Conservation (phyloP, 2,113 vertebrate species). For the Panurus biarmicus region DNA sequence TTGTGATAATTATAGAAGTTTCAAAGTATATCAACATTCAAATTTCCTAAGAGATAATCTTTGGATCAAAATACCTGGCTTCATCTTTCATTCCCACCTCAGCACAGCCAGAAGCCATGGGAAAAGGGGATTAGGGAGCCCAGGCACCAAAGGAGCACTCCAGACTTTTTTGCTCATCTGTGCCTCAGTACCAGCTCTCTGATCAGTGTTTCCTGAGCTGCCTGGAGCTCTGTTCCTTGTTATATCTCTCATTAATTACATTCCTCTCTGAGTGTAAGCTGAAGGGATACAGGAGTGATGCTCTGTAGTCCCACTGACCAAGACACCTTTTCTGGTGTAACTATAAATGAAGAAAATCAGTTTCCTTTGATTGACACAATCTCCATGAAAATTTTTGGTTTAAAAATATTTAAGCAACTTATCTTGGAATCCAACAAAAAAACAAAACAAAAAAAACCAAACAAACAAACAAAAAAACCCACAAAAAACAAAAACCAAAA, state of each 20-base stretch:
- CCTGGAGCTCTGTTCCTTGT: not conserved
- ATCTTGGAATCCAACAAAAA: not conserved
- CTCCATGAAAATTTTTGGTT: not conserved
- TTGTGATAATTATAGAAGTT: not conserved
- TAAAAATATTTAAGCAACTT: not conserved
- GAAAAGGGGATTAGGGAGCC: not conserved
- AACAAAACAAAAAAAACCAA: too few relatives aligned
- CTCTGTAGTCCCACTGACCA: not conserved
- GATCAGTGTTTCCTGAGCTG: not conserved
- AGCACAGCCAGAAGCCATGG: not conserved
- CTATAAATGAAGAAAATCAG: not conserved
- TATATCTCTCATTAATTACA: not conserved
- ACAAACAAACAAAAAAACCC: not conserved
- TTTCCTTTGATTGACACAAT: not conserved
- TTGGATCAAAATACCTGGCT: not conserved
- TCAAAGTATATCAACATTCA: not conserved
- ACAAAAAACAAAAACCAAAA: too few relatives aligned
- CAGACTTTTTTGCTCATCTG: not conserved
- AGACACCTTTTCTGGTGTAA: not conserved
- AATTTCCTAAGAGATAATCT: not conserved
- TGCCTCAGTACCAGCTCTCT: not conserved
- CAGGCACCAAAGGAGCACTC: not conserved
- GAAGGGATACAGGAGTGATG: not conserved
- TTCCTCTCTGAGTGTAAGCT: not conserved
- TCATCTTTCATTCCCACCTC: not conserved